Evolutionary conservation across 2,888 invertebrate genomes (phyloP).

Genomic region (Megamerina dolium): DNA sequence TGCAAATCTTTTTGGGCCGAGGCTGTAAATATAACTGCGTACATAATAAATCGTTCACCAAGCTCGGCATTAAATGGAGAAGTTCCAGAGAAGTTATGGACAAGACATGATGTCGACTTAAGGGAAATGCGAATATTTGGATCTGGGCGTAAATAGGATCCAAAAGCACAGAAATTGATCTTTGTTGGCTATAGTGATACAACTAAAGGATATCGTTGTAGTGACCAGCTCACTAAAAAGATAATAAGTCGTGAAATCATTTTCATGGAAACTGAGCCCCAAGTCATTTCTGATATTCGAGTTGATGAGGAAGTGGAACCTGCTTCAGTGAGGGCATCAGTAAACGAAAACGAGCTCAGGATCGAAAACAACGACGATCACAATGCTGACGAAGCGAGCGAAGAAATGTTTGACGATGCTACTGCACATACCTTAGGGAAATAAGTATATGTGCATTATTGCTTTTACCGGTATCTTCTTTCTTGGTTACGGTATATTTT

Average conservation of each 20-base stretch:
- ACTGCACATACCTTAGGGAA: no score
- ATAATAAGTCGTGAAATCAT: neutral
- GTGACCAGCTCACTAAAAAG: neutral
- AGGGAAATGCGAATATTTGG: constrained; percentile 40
- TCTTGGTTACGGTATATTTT: no score
- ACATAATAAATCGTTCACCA: constrained; percentile 14
- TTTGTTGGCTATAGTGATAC: constrained; percentile 8
- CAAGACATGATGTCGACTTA: constrained; percentile 19
- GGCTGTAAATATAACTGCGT: constrained; percentile 22
- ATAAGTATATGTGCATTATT: no score
- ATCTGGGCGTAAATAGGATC: constrained; percentile 29
- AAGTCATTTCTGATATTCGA: neutral
- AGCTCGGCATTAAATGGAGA: constrained; percentile 8
- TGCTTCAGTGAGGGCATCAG: neutral
- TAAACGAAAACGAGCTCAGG: neutral
- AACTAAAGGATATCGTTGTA: neutral
- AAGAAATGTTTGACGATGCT: neutral
- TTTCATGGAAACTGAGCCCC: neutral
- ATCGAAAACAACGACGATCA: no score
- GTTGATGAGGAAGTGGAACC: no score
- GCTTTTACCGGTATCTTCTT: no score
- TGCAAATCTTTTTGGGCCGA: constrained; percentile 33
- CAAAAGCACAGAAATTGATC: constrained; percentile 31
- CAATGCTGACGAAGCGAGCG: neutral
- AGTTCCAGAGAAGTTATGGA: constrained; percentile 40